Base-by-base conservation (phyloP, 2,113 vertebrate genomes). In the Chionis minor region DNA sequence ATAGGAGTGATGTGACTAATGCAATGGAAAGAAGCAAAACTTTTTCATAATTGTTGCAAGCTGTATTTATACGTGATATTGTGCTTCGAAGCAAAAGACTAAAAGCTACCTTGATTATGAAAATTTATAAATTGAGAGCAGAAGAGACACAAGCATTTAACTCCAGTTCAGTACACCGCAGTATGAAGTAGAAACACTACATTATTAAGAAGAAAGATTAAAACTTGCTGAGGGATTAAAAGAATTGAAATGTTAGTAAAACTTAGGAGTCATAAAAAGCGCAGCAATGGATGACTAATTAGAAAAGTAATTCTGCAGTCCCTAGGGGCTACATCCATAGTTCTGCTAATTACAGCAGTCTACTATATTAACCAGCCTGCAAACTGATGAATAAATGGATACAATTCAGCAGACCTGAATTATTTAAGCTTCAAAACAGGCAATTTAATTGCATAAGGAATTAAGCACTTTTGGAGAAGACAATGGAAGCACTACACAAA, bases 361-460 rank as follows among this genome's bases (percentile, higher is more conserved):
- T 92, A 47, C 71, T 45, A 21, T 35, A 83, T 90, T 82, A 96
- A 91, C 61, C 52, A 90, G 69, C 11, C 71, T 79, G 59, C 42
- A 94, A 95, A 81, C 16, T 92, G 61, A 92, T n/a, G 42, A 96
- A 82, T 49, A 94, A 90, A 81, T 77, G 77, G 52, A 91, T 90
- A 70, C 32, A 86, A 83, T 81, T 94, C 82, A 88, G 32, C 13
- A 92, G 63, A 82, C 24, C 45, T 70, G n/a, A 93, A 96, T 89
- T 95, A 95, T 87, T 94, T 69, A 84, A 81, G n/a, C 66, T 84
- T 91, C 73, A 94, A 94, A 94, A 66, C 38, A 71, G 52, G 73
- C 65, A 91, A 87, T 71, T 91, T 91, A 96, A 93, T 38, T 94
- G 56, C 56, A 88, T 12, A 74, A 81, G 52, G 54, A 96, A 96